phyloP scores from a whole-genome alignment of 2,113 vertebrate species.

The Campylomormyrus numenius region DNA sequence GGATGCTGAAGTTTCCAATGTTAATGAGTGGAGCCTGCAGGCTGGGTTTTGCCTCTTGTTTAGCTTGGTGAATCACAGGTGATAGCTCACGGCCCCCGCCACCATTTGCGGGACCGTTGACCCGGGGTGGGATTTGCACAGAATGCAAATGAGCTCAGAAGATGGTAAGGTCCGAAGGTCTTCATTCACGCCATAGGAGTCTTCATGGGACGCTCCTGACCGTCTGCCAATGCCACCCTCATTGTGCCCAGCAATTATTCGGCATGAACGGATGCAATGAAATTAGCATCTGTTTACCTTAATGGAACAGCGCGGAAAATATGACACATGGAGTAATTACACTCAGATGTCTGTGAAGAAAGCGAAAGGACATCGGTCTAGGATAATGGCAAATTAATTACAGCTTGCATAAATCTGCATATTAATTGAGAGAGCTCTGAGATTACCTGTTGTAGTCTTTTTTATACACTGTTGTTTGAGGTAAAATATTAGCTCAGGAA shows the following conservation, averaged over 20 bases:
- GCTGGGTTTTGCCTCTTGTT: not conserved
- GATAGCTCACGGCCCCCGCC: not conserved
- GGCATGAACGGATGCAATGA: slow-evolving; percentile 18
- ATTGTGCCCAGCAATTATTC: slow-evolving; percentile 21
- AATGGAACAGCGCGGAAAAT: slow-evolving; percentile 47
- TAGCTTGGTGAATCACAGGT: not conserved
- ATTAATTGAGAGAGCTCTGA: slow-evolving; percentile 35
- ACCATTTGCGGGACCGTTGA: not conserved
- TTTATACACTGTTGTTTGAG: slow-evolving; percentile 22
- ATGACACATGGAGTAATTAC: slow-evolving; percentile 53
- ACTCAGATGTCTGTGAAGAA: slow-evolving; percentile 44
- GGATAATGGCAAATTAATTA: slow-evolving; percentile 63
- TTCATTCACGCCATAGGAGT: not conserved
- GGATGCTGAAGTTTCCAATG: not conserved
- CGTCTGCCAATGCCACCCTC: slow-evolving; percentile 20
- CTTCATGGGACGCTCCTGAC: not conserved
- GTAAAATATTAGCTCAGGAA: slow-evolving; percentile 10
- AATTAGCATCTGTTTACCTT: slow-evolving; percentile 57
- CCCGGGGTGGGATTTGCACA: not conserved
- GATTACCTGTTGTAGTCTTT: slow-evolving; percentile 23
- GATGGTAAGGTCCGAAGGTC: not conserved
- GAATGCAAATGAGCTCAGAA: not conserved
- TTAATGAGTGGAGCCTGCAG: not conserved
- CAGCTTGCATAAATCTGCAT: slow-evolving; percentile 48
- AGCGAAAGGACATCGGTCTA: slow-evolving; percentile 49